Evolutionary conservation across 2,888 invertebrate genomes (phyloP), one percentile per base, ranked within the genome.

Genomic region (Tetragonisca angustula): DNA sequence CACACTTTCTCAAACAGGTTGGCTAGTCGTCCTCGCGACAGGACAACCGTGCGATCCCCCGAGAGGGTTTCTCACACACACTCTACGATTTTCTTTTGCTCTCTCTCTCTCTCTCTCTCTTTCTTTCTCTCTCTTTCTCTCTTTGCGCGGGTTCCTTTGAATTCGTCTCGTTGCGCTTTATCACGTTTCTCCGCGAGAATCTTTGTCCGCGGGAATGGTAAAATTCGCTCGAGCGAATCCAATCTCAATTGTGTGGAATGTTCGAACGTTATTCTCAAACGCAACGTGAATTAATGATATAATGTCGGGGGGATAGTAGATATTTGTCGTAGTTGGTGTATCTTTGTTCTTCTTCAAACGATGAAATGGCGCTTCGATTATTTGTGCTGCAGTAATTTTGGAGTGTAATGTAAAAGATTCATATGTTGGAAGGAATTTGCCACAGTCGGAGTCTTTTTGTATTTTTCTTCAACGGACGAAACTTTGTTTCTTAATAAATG

Each of bases 1-100:
- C 76, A 73, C 75, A 75, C 32, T 76, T 79, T 64, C 65, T 81
- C 59, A 73, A 49, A 73, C 32, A 69, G 68, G 73, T 27, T 70
- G 24, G 36, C 64, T 36, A 43, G 56, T 71, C 80, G 71, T 67
- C n/a, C 67, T 32, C 50, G 36, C 36, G 62, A 59, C 73, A 70
- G 59, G 61, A 49, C 78, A 56, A 81, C n/a, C 56, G 52, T 9
- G 24, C 54, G 36, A 83, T 81, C 36, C 9, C 68, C 59, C 68
- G 32, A 52, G 64, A 70, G 72, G 69, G 52, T 17, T 68, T 67
- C 71, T 24, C 74, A 50, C 68, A 54, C 69, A 72, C 76, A 9
- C 43, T 43, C 73, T 59, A 69, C 43, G 81, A 83, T 76, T 81
- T 76, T 69, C 59, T 72, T 59, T 69, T 21, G 64, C 49, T 24